phyloP scores from a whole-genome alignment of 2,113 vertebrate species.

The Chionis minor region DNA sequence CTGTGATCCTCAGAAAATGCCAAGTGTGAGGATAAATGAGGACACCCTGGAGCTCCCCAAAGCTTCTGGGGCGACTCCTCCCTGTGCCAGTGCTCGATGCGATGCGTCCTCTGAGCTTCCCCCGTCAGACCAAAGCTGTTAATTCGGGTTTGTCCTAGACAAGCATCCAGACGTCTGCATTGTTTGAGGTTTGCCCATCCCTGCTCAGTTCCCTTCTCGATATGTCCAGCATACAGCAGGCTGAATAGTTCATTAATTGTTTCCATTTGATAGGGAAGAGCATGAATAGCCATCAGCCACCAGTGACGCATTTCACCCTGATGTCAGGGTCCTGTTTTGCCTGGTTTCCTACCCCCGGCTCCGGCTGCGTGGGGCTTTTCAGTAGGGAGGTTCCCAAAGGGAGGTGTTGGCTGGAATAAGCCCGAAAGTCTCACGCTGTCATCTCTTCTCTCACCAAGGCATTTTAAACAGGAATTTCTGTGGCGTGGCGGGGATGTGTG shows the following conservation, averaged over 20 bases:
- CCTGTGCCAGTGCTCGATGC: background rate
- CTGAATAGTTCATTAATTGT: slow-evolving; percentile 15
- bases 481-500: background rate
- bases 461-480: background rate
- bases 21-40: background rate
- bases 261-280: slow-evolving; percentile 1
- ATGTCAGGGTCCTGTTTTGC: background rate
- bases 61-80: background rate
- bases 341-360: background rate
- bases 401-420: background rate
- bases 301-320: background rate
- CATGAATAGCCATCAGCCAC: background rate
- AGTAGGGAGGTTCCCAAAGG: background rate
- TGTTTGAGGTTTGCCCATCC: slow-evolving; percentile 54
- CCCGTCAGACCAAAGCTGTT: background rate
- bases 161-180: slow-evolving; percentile 24
- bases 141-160: background rate
- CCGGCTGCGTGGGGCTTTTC: background rate
- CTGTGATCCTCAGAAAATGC: background rate
- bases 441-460: background rate
- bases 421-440: background rate
- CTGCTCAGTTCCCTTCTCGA: background rate
- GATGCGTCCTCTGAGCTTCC: background rate
- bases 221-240: background rate
- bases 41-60: background rate